These are phyloP conservation scores for Plebejus melissa DNA, from an alignment of 2,888 invertebrate genomes.

Conservation along the genomic window DNA sequence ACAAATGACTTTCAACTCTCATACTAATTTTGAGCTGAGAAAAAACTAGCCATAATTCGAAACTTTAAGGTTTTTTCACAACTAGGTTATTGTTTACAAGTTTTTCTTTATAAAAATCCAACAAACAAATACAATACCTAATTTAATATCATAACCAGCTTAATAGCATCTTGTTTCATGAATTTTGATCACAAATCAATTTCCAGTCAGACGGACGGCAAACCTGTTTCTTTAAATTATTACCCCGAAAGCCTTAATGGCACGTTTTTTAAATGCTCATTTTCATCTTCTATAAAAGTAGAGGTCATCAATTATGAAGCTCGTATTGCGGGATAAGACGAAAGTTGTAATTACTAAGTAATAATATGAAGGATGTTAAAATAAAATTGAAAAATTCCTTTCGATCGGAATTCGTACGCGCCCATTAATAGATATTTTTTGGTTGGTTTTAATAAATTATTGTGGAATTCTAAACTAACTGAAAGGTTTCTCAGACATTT, in stretches of 20 bases:
- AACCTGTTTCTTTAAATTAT: constrained; percentile 19
- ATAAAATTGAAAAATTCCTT: background rate
- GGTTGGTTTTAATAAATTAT: background rate
- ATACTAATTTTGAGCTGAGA: too few species aligned
- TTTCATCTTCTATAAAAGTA: background rate
- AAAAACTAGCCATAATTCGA: too few species aligned
- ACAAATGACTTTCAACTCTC: too few species aligned
- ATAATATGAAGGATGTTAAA: background rate
- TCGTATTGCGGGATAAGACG: background rate
- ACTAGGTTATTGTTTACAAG: background rate
- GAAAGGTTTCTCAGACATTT: background rate
- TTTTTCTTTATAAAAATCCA: background rate
- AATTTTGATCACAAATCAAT: constrained; percentile 19
- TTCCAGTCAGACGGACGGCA: background rate
- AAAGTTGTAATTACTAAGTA: background rate
- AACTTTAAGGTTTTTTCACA: background rate
- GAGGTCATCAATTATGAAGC: background rate
- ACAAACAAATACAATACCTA: background rate
- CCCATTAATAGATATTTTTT: background rate
- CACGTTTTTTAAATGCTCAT: background rate
- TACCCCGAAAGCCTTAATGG: constrained; percentile 1
- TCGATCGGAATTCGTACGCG: background rate
- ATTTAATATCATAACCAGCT: background rate
- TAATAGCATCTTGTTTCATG: background rate
- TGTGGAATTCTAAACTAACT: background rate